A percentile compares a stretch with the other conserved stretches of the same genome.
Conservation (phyloP, 2,888 invertebrate genomes). For the Drosophila algonquin region DNA sequence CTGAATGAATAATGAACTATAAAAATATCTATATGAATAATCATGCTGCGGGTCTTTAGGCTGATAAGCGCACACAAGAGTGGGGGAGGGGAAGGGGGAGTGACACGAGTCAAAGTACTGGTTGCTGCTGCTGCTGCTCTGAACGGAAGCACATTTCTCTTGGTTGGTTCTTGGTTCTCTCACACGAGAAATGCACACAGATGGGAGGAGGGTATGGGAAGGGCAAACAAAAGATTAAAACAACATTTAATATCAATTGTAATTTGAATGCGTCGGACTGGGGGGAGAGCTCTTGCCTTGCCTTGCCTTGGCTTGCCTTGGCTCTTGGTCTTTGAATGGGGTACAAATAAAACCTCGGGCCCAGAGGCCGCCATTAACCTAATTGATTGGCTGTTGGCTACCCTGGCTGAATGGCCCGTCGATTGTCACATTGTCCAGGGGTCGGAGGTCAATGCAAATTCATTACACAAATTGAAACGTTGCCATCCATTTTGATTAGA, state of each 20-base stretch:
- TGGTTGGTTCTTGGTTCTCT: conserved; percentile 3
- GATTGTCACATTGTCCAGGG: conserved; percentile 24
- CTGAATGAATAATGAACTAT: conserved; percentile 48
- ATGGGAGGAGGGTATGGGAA: neutral
- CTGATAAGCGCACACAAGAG: conserved; percentile 48
- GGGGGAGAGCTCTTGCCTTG: neutral
- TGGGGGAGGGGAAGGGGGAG: neutral
- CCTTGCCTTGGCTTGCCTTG: neutral
- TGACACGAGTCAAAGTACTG: neutral
- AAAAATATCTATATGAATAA: conserved; percentile 50
- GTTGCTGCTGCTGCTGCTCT: neutral
- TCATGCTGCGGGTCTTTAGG: conserved; percentile 15
- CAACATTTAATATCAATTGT: conserved; percentile 32
- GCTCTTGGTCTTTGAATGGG: neutral
- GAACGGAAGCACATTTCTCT: conserved; percentile 27
- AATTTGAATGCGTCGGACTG: conserved; percentile 17
- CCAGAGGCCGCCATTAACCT: conserved; percentile 55
- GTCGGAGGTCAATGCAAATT: conserved; percentile 50
- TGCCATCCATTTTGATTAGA: conserved; percentile 41
- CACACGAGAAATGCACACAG: conserved; percentile 5
- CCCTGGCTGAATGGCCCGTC: conserved; percentile 12
- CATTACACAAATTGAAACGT: conserved; percentile 69
- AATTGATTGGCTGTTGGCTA: conserved; percentile 59
- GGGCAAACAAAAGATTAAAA: conserved; percentile 11
- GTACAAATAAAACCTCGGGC: conserved; percentile 3